Conservation (phyloP, 1,140 invertebrate species). For the Parasteatoda tepidariorum region DNA sequence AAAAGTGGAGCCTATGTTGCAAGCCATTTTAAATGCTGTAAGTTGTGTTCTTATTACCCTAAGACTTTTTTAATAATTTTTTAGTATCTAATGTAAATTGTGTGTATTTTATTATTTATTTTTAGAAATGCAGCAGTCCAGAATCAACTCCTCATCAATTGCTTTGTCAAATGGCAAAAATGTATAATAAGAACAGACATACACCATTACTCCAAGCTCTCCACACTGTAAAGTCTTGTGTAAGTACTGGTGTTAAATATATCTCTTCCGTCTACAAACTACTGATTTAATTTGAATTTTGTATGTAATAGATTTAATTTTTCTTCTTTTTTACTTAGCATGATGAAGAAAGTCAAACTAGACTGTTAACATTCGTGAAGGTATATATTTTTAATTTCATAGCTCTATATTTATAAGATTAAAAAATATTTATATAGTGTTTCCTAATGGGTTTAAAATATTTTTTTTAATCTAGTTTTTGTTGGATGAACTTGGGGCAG, state of each 20-base stretch:
- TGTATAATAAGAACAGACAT: constrained; percentile 67
- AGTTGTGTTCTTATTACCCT: constrained; percentile 11
- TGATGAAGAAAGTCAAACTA: constrained; percentile 51
- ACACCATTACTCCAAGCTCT: constrained; percentile 68
- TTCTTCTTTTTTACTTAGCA: constrained; percentile 41
- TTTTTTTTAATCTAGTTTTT: constrained; percentile 64
- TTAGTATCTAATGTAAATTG: neutral
- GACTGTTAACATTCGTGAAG: constrained; percentile 61
- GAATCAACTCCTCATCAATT: constrained; percentile 54
- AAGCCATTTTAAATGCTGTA: constrained; percentile 67
- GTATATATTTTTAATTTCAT: constrained; percentile 55
- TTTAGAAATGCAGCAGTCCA: constrained; percentile 41
- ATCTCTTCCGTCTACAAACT: no score
- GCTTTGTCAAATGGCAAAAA: constrained; percentile 66
- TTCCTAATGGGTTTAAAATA: neutral
- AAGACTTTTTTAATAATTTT: neutral
- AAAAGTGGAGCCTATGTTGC: constrained; percentile 65
- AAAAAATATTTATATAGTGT: constrained; percentile 32
- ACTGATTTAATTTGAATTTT: no score
- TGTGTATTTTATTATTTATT: neutral
- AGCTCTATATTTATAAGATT: neutral
- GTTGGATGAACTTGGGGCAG: constrained; percentile 66
- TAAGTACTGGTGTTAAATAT: no score
- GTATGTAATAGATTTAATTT: no score
- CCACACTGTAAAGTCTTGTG: constrained; percentile 64